Evolutionary conservation across 2,888 invertebrate genomes (phyloP).

Genomic region (Quadroppia sp.): DNA sequence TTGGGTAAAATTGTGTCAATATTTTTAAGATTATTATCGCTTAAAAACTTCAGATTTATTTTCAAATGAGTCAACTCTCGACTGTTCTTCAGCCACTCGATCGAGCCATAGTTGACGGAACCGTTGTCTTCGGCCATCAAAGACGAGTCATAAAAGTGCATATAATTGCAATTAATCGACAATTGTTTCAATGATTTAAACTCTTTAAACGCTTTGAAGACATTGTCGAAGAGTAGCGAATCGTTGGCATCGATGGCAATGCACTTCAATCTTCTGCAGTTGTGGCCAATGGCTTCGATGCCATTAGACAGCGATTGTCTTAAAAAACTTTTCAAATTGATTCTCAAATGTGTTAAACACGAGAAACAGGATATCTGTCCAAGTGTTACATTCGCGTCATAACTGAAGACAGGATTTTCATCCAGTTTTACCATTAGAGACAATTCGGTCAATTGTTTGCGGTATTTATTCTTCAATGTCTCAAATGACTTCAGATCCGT

Average conservation of each 20-base stretch:
- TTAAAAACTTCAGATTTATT: slow-evolving; percentile 6
- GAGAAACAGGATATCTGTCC: not conserved
- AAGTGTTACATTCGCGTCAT: not conserved
- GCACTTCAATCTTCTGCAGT: not conserved
- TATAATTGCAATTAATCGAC: not conserved
- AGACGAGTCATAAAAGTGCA: not conserved
- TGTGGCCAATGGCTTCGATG: not conserved
- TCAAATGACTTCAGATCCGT: not conserved
- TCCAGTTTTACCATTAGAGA: not conserved
- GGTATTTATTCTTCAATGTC: not conserved
- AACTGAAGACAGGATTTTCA: not conserved
- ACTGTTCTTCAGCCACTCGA: not conserved
- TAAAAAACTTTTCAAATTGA: slow-evolving; percentile 1
- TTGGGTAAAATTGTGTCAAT: not conserved
- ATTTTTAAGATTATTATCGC: not conserved
- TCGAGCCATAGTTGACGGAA: not conserved
- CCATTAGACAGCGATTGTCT: not conserved
- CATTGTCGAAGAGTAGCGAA: not conserved
- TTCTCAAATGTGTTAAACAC: not conserved
- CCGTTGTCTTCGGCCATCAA: not conserved
- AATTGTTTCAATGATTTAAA: not conserved
- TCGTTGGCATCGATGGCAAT: not conserved
- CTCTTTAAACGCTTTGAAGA: not conserved
- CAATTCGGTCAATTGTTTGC: not conserved
- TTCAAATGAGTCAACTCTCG: not conserved